phyloP scores from a whole-genome alignment of 2,797 vertebrate species.

The Podargus strigoides region DNA sequence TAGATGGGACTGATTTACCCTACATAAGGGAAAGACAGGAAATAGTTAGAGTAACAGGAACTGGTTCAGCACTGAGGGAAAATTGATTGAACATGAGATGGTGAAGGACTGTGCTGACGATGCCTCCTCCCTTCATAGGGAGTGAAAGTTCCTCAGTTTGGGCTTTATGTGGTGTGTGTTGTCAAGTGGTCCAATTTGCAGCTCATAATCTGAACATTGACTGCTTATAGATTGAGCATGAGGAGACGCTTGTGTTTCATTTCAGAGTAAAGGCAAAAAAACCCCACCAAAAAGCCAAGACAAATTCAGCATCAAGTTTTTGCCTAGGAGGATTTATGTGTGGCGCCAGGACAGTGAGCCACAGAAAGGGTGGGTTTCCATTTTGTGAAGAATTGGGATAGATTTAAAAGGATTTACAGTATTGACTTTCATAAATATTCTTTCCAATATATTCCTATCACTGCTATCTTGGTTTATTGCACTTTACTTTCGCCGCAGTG shows the following conservation, averaged over 20 bases:
- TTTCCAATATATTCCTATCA: neutral
- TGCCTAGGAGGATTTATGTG: neutral
- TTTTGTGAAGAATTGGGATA: neutral
- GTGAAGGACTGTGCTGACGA: neutral
- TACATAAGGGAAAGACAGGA: neutral
- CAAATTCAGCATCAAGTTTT: neutral
- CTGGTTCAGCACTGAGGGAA: neutral
- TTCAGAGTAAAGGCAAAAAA: neutral
- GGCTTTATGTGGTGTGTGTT: neutral
- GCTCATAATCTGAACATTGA: neutral
- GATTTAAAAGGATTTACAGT: neutral
- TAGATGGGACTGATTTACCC: neutral
- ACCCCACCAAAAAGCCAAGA: neutral
- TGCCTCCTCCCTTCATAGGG: neutral
- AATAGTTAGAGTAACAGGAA: neutral
- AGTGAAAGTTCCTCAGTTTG: neutral
- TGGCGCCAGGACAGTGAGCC: fast-evolving
- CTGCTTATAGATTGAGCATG: neutral
- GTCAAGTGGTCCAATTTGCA: neutral
- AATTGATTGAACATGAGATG: neutral
- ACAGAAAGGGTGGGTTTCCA: neutral
- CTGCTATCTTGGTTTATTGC: neutral
- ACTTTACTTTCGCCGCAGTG: neutral
- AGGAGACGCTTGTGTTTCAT: neutral
- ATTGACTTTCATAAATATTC: neutral